Percentiles rank a stretch among this genome's conserved stretches.
Evolutionary conservation across 2,797 vertebrate species (phyloP).

Genomic region (Antrozous pallidus): DNA sequence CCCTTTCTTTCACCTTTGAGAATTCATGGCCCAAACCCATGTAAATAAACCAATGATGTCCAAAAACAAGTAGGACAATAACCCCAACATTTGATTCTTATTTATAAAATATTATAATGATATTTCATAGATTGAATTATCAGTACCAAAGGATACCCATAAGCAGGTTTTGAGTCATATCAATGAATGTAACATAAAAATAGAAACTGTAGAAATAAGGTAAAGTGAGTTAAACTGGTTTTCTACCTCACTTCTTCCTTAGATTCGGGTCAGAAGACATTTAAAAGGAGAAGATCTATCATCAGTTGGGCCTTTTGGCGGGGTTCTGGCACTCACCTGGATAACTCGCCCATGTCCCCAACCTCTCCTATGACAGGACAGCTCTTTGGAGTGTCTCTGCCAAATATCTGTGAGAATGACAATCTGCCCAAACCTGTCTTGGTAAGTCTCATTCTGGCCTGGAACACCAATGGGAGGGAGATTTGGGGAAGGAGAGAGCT

Average conservation of each 20-base stretch:
- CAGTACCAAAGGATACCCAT: neutral
- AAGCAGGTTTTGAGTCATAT: constrained; percentile 37
- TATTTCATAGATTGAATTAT: neutral
- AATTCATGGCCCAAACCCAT: neutral
- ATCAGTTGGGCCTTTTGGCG: constrained; percentile 96
- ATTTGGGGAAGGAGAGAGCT: neutral
- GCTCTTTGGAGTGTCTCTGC: constrained; percentile 90
- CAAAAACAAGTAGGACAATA: neutral
- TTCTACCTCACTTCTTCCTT: constrained; percentile 72
- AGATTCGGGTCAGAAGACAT: constrained; percentile 90
- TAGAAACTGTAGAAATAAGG: constrained; percentile 63
- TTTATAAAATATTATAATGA: neutral
- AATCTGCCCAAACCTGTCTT: constrained; percentile 91
- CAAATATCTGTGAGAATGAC: constrained; percentile 88
- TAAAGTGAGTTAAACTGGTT: constrained; percentile 59
- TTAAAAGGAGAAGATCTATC: constrained; percentile 92
- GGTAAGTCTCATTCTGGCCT: constrained; percentile 84
- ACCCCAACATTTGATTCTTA: neutral
- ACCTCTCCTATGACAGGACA: constrained; percentile 84
- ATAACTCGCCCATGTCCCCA: constrained; percentile 85
- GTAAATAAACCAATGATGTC: neutral
- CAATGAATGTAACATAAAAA: constrained; percentile 7
- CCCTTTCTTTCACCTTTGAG: neutral
- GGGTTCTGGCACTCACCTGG: constrained; percentile 89
- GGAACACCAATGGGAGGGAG: neutral